Percentiles rank a stretch among this genome's conserved stretches.
Conservation (phyloP, 2,797 vertebrate genomes). For the Alosa sapidissima region DNA sequence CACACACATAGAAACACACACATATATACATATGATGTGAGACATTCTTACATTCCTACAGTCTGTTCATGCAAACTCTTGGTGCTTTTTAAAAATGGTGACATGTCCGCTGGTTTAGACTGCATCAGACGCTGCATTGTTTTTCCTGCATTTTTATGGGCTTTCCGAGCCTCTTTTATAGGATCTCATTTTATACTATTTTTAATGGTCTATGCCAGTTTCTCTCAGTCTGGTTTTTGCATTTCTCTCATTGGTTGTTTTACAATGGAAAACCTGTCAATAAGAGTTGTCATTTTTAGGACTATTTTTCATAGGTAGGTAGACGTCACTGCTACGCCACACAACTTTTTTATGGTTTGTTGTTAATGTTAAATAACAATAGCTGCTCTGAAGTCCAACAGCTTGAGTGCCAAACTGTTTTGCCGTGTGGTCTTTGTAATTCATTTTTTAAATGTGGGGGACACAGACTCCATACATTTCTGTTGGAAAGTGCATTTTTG, state of each 20-base stretch:
- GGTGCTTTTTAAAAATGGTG: slow-evolving; percentile 79
- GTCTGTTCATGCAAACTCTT: slow-evolving; percentile 65
- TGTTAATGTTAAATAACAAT: slow-evolving; percentile 60
- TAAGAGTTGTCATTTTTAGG: slow-evolving; percentile 59
- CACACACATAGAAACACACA: neutral
- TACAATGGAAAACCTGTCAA: slow-evolving; percentile 58
- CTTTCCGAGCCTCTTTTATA: slow-evolving; percentile 77
- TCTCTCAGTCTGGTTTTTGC: slow-evolving; percentile 66
- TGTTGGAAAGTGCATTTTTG: slow-evolving; percentile 34
- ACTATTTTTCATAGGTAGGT: slow-evolving; percentile 48
- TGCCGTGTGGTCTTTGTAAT: slow-evolving; percentile 63
- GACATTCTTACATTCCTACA: slow-evolving; percentile 72
- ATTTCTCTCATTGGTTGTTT: slow-evolving; percentile 65
- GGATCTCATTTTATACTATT: slow-evolving; percentile 79
- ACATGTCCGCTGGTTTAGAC: slow-evolving; percentile 77
- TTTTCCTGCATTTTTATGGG: slow-evolving; percentile 75
- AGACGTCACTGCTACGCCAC: slow-evolving; percentile 60
- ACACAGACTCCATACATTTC: slow-evolving; percentile 44
- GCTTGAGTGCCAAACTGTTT: slow-evolving; percentile 75
- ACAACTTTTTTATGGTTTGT: slow-evolving; percentile 54
- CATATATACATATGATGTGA: slow-evolving; percentile 47
- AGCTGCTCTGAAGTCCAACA: slow-evolving; percentile 62
- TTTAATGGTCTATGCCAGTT: slow-evolving; percentile 72
- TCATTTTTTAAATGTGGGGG: slow-evolving; percentile 62
- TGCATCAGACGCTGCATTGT: slow-evolving; percentile 75